These are phyloP conservation scores for Athalia circularis DNA, from an alignment of 2,888 invertebrate genomes.

Conservation along the genomic window DNA sequence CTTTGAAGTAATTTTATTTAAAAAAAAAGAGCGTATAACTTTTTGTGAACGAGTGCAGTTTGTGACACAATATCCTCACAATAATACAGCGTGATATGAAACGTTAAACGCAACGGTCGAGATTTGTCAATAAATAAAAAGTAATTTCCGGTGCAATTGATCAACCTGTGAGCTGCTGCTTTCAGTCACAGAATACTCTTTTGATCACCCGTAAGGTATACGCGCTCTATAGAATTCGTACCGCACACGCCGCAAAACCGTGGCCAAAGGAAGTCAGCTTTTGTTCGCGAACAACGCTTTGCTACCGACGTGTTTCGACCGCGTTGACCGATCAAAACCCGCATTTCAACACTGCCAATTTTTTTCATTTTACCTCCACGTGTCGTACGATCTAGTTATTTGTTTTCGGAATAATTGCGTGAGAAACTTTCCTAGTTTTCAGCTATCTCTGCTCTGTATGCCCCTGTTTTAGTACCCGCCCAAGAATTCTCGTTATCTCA, in stretches of 20 bases:
- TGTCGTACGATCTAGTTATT: not conserved
- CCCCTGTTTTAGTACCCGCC: too few species aligned
- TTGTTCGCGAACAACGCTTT: slow-evolving; percentile 20
- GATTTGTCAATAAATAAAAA: slow-evolving; percentile 26
- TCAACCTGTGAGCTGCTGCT: not conserved
- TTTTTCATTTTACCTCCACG: not conserved
- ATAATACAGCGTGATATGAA: too few species aligned
- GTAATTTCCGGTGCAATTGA: slow-evolving; percentile 10
- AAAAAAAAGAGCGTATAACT: too few species aligned
- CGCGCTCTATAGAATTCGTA: not conserved
- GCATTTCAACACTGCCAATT: slow-evolving; percentile 6
- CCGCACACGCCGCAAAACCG: not conserved
- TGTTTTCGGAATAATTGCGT: too few species aligned
- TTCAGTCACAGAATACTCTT: slow-evolving; percentile 30
- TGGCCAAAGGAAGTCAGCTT: not conserved
- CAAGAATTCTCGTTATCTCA: too few species aligned
- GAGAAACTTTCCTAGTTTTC: too few species aligned
- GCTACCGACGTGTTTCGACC: slow-evolving; percentile 11
- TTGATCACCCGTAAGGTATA: slow-evolving; percentile 32
- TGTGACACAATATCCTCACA: too few species aligned
- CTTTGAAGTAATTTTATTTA: too few species aligned
- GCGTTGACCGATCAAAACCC: slow-evolving; percentile 22
- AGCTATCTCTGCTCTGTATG: too few species aligned
- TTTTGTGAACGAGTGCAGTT: too few species aligned
- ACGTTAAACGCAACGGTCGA: not conserved